phyloP scores from a whole-genome alignment of 2,888 invertebrate species.

The Sphaerophoria taeniata region DNA sequence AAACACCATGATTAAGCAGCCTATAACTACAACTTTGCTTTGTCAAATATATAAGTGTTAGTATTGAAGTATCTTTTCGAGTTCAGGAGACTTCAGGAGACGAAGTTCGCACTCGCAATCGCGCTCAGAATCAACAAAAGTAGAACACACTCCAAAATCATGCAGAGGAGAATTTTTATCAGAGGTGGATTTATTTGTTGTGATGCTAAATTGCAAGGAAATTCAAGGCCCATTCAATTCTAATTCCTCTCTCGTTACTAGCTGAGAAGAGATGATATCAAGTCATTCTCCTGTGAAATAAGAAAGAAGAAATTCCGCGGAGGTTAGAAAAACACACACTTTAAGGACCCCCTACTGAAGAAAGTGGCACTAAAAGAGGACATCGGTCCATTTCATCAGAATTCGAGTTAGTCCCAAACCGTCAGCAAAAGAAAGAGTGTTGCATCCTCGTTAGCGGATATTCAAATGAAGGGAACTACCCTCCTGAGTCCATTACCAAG shows the following conservation, averaged over 20 bases:
- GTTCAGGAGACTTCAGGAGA: constrained; percentile 11
- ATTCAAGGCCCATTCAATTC: not conserved
- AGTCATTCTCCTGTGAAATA: constrained; percentile 6
- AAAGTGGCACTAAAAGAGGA: constrained; percentile 65
- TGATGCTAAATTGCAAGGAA: too few species aligned
- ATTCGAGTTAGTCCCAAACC: constrained; percentile 33
- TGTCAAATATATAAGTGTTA: constrained; percentile 34
- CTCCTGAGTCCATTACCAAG: not conserved
- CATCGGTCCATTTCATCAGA: constrained; percentile 59
- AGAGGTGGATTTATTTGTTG: not conserved
- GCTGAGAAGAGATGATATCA: constrained; percentile 41
- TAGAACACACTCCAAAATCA: constrained; percentile 59
- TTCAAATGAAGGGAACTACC: constrained; percentile 49
- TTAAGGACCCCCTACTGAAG: constrained; percentile 30
- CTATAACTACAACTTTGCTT: constrained; percentile 29
- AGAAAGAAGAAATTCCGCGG: constrained; percentile 62
- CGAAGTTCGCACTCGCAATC: constrained; percentile 32
- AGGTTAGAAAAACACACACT: constrained; percentile 23
- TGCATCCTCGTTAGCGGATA: constrained; percentile 68
- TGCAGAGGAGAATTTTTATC: not conserved
- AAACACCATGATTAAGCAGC: constrained; percentile 64
- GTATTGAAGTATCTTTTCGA: constrained; percentile 27
- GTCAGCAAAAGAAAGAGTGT: constrained; percentile 29
- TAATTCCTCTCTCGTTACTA: not conserved
- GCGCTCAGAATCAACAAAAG: constrained; percentile 60